Percentiles rank a stretch among this genome's conserved stretches.
Evolutionary conservation across 2,888 invertebrate genomes (phyloP).

Genomic region (Aphidius colemani): DNA sequence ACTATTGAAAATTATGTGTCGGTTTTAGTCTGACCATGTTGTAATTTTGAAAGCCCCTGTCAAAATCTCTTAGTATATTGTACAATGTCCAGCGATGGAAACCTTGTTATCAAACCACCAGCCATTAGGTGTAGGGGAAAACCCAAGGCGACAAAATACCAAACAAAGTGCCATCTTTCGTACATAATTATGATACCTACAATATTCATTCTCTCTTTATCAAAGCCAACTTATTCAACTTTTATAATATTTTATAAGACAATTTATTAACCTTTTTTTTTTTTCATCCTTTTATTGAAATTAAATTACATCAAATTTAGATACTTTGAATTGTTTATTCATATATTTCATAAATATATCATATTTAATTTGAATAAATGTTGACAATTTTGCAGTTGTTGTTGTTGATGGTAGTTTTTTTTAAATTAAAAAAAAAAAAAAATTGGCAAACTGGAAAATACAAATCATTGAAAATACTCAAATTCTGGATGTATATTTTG

Average conservation of each 20-base stretch:
- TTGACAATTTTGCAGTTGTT: conserved; percentile 15
- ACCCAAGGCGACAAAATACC: conserved; percentile 59
- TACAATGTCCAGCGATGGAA: conserved; percentile 52
- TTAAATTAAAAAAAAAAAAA: conserved; percentile 34
- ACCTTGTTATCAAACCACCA: conserved; percentile 60
- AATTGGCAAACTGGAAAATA: conserved; percentile 51
- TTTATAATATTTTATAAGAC: too few species aligned
- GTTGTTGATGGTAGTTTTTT: conserved; percentile 1
- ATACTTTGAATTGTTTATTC: neutral
- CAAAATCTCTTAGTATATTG: conserved; percentile 59
- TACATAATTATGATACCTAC: conserved; percentile 53
- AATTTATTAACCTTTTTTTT: too few species aligned
- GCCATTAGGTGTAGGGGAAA: conserved; percentile 53
- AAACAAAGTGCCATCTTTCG: conserved; percentile 60
- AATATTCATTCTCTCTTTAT: neutral
- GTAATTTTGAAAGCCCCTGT: conserved; percentile 60
- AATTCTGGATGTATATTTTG: conserved; percentile 24
- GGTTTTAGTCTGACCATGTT: conserved; percentile 32
- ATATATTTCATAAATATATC: too few species aligned
- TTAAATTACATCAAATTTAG: neutral
- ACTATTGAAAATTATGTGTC: conserved; percentile 19
- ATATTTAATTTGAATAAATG: conserved; percentile 19
- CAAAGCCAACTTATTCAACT: neutral
- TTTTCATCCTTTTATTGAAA: too few species aligned
- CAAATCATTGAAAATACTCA: conserved; percentile 53